Evolutionary conservation across 2,888 invertebrate genomes (phyloP), one percentile per base, ranked within the genome.

Genomic region (Lasius platythorax): DNA sequence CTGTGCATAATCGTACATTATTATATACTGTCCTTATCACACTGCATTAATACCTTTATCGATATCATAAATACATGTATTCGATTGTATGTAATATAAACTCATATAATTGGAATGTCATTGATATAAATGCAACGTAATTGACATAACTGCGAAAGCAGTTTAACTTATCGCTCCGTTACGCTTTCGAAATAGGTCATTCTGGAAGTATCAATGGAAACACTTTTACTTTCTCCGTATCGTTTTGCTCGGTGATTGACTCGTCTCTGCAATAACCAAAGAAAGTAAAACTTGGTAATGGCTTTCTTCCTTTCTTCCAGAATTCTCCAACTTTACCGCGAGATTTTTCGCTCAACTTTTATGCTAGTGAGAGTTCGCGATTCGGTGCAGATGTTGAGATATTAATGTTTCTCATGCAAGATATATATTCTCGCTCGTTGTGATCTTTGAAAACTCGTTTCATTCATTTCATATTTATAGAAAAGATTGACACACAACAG

Each of bases 221-320:
- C 64, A 76, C 78, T 82, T 79, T 82, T 79, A 74, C 78, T 76
- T 79, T 82, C 82, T 66, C 15, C 64, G 50, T 61, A 63, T 82
- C 82, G 76, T 82, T 76, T 76, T 66, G 53, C 79, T 79, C 76
- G 82, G 64, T 76, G 74, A 74, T 82, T 63, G 74, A 74, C 79
- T 82, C 82, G 78, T 76, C 82, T 72, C 58, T 46, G 58, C 73
- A 79, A 79, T 79, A 79, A 79, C 79, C 33, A 73, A 72, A 73
- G 79, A 79, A 79, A 79, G 79, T 79, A 79, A 79, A 79, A 79
- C 73, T 79, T 58, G 46, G 61, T 79, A 72, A 79, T 73, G 50
- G 61, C 73, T 79, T 73, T 18, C 73, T 72, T 94, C 95, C 95
- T 95, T 82, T 85, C 46, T 70, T 73, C 76, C 95, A 91, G 72